These are phyloP conservation scores for Theonella swinhoei DNA, from an alignment of 37 sponge, comb jelly and placozoan genomes.

Conservation along the genomic window DNA sequence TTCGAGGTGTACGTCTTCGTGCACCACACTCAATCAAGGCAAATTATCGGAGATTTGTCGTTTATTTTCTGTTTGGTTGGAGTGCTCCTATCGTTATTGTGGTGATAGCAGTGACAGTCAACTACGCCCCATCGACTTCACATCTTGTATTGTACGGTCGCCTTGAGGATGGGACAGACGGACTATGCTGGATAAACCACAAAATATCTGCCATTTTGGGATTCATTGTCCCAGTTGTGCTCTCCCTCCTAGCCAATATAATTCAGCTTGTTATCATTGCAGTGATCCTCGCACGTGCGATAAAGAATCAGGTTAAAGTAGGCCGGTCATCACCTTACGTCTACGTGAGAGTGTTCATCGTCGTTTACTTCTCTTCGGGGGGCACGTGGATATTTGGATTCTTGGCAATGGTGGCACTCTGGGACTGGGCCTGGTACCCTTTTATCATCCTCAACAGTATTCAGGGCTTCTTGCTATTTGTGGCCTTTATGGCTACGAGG, in stretches of 20 bases:
- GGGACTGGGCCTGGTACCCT: constrained; percentile 54
- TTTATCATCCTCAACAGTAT: constrained; percentile 66
- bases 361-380: no score
- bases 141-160: constrained; percentile 43
- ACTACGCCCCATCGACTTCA: constrained; percentile 32
- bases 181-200: constrained; percentile 44
- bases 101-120: not conserved
- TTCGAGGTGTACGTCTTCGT: not conserved
- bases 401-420: constrained; percentile 23
- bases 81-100: constrained; percentile 16
- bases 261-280: not conserved
- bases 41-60: constrained; percentile 1
- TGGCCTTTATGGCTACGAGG: constrained; percentile 36
- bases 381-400: constrained; percentile 69
- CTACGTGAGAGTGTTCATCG: no score
- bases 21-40: not conserved
- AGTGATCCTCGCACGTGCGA: not conserved
- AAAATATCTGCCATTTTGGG: constrained; percentile 15
- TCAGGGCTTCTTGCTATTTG: constrained; percentile 36
- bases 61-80: constrained; percentile 58
- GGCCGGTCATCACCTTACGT: no score
- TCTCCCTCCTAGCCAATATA: constrained; percentile 7
- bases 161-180: not conserved
- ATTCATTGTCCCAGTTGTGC: constrained; percentile 17
- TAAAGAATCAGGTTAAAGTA: no score